phyloP scores from a whole-genome alignment of 2,888 invertebrate species.

The Crossocerus cetratus region DNA sequence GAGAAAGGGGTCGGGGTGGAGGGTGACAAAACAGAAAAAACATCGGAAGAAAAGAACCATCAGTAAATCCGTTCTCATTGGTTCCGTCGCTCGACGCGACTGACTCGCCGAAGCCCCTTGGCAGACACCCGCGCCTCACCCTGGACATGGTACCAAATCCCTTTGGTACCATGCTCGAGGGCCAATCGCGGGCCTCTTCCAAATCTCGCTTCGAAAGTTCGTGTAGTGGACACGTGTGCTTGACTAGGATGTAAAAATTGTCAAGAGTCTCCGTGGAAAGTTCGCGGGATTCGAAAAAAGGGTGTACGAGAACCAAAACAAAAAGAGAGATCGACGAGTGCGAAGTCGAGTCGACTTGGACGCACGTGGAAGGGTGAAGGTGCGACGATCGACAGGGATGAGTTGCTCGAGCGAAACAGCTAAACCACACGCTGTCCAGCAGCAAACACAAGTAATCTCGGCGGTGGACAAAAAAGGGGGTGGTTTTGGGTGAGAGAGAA shows the following conservation, averaged over 20 bases:
- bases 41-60: constrained; percentile 29
- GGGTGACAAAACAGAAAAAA: constrained; percentile 27
- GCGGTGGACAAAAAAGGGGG: neutral
- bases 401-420: neutral
- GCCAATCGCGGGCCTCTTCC: too few relatives aligned
- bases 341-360: too few relatives aligned
- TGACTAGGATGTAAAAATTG: too few relatives aligned
- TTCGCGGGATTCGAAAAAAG: neutral
- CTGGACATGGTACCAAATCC: too few relatives aligned
- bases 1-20: too few relatives aligned
- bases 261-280: neutral
- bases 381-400: neutral
- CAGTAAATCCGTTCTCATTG: constrained; percentile 1
- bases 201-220: too few relatives aligned
- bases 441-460: neutral
- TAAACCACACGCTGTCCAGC: neutral
- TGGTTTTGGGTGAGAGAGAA: constrained; percentile 50
- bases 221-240: too few relatives aligned
- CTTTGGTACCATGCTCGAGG: too few relatives aligned
- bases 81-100: too few relatives aligned
- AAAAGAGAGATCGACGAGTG: neutral
- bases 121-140: too few relatives aligned
- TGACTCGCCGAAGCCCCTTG: too few relatives aligned
- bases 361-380: neutral
- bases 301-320: neutral